Conservation (phyloP, 2,113 vertebrate species). For the Euleptes europaea region DNA sequence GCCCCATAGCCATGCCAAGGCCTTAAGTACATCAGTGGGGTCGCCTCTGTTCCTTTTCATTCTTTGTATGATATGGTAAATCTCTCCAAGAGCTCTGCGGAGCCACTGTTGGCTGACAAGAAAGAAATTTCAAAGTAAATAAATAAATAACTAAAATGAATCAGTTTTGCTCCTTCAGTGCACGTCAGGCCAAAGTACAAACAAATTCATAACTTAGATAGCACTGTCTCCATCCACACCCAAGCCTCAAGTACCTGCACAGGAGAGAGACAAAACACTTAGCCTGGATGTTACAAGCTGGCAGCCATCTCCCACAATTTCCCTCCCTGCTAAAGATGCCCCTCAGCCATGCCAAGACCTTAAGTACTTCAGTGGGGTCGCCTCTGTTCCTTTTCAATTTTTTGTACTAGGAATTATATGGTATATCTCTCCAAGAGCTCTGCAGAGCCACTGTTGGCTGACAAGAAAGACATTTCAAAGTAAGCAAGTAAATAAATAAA, state of each 20-base stretch:
- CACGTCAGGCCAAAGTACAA: background rate
- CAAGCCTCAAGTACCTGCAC: too few species aligned
- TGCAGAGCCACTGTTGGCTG: background rate
- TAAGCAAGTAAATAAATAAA: background rate
- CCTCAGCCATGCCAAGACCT: too few species aligned
- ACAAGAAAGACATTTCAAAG: background rate
- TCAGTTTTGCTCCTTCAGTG: background rate
- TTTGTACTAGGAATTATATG: background rate
- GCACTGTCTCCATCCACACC: background rate
- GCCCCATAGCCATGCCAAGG: too few species aligned
- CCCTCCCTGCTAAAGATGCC: too few species aligned
- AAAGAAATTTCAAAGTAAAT: background rate
- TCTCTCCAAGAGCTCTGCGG: too few species aligned
- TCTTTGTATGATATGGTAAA: too few species aligned
- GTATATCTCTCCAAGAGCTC: too few species aligned
- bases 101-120: background rate
- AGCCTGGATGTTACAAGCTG: too few species aligned
- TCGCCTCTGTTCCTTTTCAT: background rate
- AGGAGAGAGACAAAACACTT: too few species aligned
- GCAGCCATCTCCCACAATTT: too few species aligned
- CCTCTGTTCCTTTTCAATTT: background rate
- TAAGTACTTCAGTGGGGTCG: too few species aligned
- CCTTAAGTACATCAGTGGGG: too few species aligned
- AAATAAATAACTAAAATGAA: background rate
- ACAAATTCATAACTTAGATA: background rate